phyloP scores from a whole-genome alignment of 2,888 invertebrate species.

The Pandemis corylana region DNA sequence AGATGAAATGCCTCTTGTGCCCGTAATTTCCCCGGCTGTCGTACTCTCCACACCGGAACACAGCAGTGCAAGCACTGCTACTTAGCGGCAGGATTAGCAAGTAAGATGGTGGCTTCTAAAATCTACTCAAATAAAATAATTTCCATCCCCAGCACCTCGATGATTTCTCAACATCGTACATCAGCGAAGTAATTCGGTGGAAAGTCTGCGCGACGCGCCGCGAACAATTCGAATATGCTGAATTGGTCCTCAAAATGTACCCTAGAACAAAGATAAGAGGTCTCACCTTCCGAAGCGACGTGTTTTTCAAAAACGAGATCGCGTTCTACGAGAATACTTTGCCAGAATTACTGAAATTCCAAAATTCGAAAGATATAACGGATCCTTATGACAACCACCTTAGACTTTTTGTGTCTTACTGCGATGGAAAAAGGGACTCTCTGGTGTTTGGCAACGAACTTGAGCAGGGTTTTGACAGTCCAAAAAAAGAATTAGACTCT shows the following conservation, averaged over 20 bases:
- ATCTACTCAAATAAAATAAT: not conserved
- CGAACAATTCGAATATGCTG: conserved; percentile 48
- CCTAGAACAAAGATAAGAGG: conserved; percentile 79
- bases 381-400: conserved; percentile 69
- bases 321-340: conserved; percentile 78
- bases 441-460: conserved; percentile 72
- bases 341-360: conserved; percentile 56
- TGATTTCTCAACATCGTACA: conserved; percentile 14
- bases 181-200: conserved; percentile 26
- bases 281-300: conserved; percentile 82
- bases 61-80: too few relatives aligned
- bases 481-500: conserved; percentile 63
- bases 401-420: conserved; percentile 58
- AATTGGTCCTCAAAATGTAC: conserved; percentile 82
- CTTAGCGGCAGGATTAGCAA: too few relatives aligned
- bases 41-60: too few relatives aligned
- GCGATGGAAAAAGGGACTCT: conserved; percentile 72
- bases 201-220: not conserved
- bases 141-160: conserved; percentile 21
- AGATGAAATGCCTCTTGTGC: too few relatives aligned
- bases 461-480: conserved; percentile 59
- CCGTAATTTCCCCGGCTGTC: too few relatives aligned
- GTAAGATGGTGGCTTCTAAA: too few relatives aligned
- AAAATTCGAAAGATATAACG: conserved; percentile 44
- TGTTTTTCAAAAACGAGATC: conserved; percentile 86